These are phyloP conservation scores for Phyllopteryx taeniolatus DNA, from an alignment of 2,113 vertebrate genomes.

Conservation along the genomic window DNA sequence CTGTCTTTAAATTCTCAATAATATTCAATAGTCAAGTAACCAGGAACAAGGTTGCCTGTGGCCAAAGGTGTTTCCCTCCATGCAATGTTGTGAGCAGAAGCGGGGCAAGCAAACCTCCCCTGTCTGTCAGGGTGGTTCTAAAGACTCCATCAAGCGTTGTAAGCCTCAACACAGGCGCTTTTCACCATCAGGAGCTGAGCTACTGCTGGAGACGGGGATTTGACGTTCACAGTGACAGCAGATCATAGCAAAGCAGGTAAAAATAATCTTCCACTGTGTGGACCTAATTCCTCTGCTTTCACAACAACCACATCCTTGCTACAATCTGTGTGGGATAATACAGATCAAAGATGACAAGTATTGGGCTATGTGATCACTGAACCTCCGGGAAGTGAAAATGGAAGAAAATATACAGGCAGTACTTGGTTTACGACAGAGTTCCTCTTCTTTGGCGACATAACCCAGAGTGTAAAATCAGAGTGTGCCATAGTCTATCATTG, in stretches of 20 bases:
- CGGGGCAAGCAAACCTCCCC: slow-evolving; percentile 20
- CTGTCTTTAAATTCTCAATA: background rate
- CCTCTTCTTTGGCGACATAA: too few species aligned
- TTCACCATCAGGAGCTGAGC: slow-evolving; percentile 15
- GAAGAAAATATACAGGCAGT: background rate
- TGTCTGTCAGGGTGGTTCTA: slow-evolving; percentile 15
- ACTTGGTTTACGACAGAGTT: too few species aligned
- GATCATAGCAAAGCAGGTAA: slow-evolving; percentile 42
- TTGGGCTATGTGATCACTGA: background rate
- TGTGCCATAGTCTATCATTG: too few species aligned
- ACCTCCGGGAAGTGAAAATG: background rate
- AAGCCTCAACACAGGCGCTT: slow-evolving; percentile 13
- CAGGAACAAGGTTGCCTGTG: background rate
- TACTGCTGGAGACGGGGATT: slow-evolving; percentile 23
- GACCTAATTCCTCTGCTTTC: slow-evolving; percentile 19
- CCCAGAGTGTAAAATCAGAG: too few species aligned
- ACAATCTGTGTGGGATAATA: slow-evolving; percentile 14
- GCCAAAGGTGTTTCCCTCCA: background rate
- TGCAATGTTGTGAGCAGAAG: slow-evolving; percentile 9
- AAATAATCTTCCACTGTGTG: slow-evolving; percentile 45
- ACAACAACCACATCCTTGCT: slow-evolving; percentile 14
- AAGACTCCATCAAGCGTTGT: slow-evolving; percentile 30
- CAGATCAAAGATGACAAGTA: background rate
- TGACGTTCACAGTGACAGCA: slow-evolving; percentile 30
- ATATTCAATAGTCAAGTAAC: background rate